Evolutionary conservation across 2,113 vertebrate genomes (phyloP).

Genomic region (Nesoenas mayeri): DNA sequence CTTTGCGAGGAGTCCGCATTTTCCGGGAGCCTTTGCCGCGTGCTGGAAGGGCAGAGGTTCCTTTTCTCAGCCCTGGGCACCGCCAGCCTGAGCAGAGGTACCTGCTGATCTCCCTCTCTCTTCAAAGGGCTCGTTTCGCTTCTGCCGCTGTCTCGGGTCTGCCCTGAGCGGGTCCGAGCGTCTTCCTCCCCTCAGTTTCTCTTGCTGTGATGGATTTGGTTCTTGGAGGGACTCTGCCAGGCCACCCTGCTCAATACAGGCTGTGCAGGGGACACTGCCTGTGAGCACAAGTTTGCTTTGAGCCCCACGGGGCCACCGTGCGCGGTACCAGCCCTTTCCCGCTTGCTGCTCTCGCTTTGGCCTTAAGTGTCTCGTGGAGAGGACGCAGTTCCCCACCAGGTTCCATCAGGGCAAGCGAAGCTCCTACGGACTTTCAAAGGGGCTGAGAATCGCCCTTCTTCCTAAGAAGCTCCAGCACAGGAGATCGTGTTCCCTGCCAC

Average conservation of each 20-base stretch:
- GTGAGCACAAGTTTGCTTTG: background rate
- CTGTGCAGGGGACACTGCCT: background rate
- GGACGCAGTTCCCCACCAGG: background rate
- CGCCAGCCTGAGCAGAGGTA: background rate
- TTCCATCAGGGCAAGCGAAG: background rate
- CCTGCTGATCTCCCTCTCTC: background rate
- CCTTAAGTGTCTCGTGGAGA: background rate
- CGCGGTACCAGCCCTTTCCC: background rate
- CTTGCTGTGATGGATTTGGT: background rate
- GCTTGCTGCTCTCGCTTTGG: background rate
- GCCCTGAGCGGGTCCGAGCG: background rate
- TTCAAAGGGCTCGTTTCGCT: background rate
- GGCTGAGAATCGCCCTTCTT: background rate
- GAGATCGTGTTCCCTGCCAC: background rate
- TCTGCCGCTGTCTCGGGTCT: background rate
- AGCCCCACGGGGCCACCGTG: background rate
- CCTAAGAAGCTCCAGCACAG: background rate
- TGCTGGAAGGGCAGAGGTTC: background rate
- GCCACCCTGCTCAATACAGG: rapidly evolving
- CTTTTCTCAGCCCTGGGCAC: background rate
- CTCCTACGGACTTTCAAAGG: background rate
- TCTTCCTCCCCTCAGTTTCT: background rate
- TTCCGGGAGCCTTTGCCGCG: background rate
- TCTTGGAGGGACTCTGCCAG: background rate
- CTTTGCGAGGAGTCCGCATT: background rate